phyloP scores from a whole-genome alignment of 2,888 invertebrate species.

The Choristoneura rosaceana region DNA sequence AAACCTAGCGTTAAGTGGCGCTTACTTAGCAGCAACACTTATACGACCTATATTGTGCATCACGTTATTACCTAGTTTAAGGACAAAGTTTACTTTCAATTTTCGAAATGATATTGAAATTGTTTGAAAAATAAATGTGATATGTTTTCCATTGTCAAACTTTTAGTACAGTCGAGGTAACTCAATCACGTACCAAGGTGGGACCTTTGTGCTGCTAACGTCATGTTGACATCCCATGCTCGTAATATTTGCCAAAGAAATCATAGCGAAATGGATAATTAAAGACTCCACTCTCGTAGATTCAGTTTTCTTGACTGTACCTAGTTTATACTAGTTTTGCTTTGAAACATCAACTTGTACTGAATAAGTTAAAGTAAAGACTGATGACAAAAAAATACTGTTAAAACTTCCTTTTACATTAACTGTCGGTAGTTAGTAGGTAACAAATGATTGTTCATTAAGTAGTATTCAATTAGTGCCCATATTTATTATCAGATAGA shows the following conservation, averaged over 20 bases:
- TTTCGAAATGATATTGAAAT: constrained; percentile 50
- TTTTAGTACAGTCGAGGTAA: no score
- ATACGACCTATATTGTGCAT: constrained; percentile 61
- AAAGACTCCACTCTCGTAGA: no score
- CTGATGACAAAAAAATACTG: background rate
- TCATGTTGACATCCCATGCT: no score
- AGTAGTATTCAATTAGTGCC: background rate
- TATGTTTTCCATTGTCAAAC: background rate
- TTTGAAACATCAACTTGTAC: background rate
- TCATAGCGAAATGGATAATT: no score
- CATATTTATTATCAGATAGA: no score
- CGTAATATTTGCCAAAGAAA: no score
- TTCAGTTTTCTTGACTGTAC: no score
- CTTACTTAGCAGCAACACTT: constrained; percentile 59
- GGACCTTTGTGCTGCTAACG: no score
- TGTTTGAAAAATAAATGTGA: constrained; percentile 45
- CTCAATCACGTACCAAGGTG: no score
- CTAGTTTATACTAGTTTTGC: background rate
- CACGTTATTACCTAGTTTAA: constrained; percentile 54
- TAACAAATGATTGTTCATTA: no score
- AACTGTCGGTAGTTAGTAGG: no score
- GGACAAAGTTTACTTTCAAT: constrained; percentile 40
- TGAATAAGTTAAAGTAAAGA: background rate
- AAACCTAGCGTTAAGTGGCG: constrained; percentile 62
- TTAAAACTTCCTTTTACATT: background rate